Conservation (phyloP, 2,797 vertebrate genomes). For the Anguilla marmorata region DNA sequence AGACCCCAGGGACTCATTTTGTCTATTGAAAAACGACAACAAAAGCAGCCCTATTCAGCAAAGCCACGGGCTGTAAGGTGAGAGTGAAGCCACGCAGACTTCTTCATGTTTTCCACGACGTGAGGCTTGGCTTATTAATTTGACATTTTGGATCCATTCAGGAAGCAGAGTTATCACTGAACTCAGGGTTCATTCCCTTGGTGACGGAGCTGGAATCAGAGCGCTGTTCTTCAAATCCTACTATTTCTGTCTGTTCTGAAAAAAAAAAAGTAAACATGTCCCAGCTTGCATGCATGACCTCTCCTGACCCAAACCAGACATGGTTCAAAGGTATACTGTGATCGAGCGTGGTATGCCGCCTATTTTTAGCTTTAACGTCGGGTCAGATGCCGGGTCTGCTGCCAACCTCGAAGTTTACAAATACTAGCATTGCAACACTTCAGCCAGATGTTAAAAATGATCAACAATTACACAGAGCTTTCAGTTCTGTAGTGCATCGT, state of each 20-base stretch:
- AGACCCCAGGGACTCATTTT: not conserved
- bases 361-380: too few relatives aligned
- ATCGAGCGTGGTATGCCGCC: too few relatives aligned
- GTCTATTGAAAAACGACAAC: slow-evolving; percentile 43
- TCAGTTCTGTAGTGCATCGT: too few relatives aligned
- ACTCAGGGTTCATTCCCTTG: not conserved
- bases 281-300: not conserved
- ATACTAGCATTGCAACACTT: too few relatives aligned
- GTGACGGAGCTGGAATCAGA: not conserved
- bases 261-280: not conserved
- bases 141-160: not conserved
- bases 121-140: slow-evolving; percentile 8
- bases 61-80: not conserved
- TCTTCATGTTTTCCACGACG: not conserved
- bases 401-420: too few relatives aligned
- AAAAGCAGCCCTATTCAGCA: slow-evolving; percentile 47
- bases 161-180: not conserved
- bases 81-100: not conserved
- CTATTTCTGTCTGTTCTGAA: not conserved
- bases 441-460: too few relatives aligned
- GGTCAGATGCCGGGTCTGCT: too few relatives aligned
- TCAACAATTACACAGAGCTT: too few relatives aligned
- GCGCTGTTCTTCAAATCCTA: not conserved
- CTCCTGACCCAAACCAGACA: not conserved
- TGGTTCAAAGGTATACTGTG: too few relatives aligned